A percentile compares a stretch with the other conserved stretches of the same genome.
phyloP scores from a whole-genome alignment of 2,113 vertebrate species.

The Tragulus kanchil region DNA sequence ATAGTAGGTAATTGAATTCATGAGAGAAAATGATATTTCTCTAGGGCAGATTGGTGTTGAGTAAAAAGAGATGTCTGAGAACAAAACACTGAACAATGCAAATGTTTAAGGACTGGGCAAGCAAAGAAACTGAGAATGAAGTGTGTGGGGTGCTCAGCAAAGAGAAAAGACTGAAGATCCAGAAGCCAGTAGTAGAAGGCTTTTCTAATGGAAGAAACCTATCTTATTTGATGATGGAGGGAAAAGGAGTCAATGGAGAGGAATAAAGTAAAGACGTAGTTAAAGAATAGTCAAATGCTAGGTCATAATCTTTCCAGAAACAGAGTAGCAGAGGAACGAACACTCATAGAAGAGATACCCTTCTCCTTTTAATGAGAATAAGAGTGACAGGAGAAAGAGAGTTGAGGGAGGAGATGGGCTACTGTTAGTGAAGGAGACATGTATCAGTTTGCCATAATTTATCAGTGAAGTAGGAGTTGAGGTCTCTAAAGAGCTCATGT shows the following conservation, averaged over 20 bases:
- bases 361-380: constrained; percentile 28
- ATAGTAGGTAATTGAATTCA: background rate
- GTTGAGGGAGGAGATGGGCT: background rate
- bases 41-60: background rate
- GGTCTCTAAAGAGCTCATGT: background rate
- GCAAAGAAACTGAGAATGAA: constrained; percentile 16
- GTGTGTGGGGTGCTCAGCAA: background rate
- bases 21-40: constrained; percentile 26
- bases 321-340: background rate
- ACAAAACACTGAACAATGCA: background rate
- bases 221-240: background rate
- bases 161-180: background rate
- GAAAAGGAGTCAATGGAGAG: background rate
- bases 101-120: background rate
- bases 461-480: background rate
- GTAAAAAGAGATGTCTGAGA: background rate
- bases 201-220: constrained; percentile 9
- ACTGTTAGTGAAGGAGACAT: background rate
- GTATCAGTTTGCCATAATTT: background rate
- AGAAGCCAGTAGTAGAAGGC: background rate
- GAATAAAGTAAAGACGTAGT: background rate
- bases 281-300: background rate
- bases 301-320: background rate
- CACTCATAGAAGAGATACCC: background rate
- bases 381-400: background rate